A percentile compares a stretch with the other conserved stretches of the same genome.
phyloP scores from a whole-genome alignment of 2,113 vertebrate genomes.

The Verasper variegatus region DNA sequence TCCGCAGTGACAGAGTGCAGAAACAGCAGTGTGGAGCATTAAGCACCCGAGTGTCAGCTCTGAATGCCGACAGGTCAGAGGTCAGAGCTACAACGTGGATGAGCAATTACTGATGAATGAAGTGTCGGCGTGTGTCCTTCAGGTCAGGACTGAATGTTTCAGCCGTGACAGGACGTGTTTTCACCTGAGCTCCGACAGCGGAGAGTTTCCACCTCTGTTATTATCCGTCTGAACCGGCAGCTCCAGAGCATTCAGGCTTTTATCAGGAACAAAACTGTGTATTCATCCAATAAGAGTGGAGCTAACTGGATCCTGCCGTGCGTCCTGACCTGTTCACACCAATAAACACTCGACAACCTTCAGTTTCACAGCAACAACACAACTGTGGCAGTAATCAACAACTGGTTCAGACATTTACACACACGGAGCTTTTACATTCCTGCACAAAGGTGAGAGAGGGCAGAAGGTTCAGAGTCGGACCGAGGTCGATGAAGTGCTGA shows the following conservation, averaged over 20 bases:
- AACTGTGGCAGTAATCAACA: no score
- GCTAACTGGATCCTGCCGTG: no score
- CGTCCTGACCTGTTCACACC: neutral
- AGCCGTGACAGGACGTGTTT: neutral
- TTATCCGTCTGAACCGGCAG: neutral
- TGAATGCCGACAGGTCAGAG: slow-evolving; percentile 51
- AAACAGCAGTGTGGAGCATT: neutral
- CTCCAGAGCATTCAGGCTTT: neutral
- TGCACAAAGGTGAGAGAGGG: no score
- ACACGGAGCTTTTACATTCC: no score
- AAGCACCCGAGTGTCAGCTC: neutral
- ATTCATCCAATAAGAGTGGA: neutral
- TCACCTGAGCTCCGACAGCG: neutral
- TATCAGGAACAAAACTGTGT: neutral
- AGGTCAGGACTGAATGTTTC: slow-evolving; percentile 30
- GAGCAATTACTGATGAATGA: slow-evolving; percentile 57
- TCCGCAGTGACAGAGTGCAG: neutral
- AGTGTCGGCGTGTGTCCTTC: slow-evolving; percentile 17
- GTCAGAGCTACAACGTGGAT: slow-evolving; percentile 34
- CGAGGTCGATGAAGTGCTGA: no score
- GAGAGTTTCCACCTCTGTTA: slow-evolving; percentile 28
- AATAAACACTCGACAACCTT: no score
- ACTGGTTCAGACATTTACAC: no score
- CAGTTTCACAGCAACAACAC: no score
- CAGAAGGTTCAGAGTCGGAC: no score